Percentiles rank a stretch among this genome's conserved stretches.
These are phyloP conservation scores for Callimorpha dominula DNA, from an alignment of 2,888 invertebrate species.

Conservation along the genomic window DNA sequence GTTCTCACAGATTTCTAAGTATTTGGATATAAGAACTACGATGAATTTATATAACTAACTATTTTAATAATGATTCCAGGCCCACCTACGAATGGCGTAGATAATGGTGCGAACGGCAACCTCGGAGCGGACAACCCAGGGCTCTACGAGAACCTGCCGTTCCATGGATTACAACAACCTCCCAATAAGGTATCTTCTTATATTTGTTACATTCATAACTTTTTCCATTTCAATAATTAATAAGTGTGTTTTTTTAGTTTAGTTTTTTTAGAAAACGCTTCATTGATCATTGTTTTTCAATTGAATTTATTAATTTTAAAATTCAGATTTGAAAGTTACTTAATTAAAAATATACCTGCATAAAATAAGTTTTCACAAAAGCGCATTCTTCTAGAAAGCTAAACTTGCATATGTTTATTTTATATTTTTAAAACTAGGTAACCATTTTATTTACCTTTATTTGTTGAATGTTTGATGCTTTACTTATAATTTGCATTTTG, in stretches of 20 bases:
- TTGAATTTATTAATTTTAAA: no score
- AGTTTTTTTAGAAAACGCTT: neutral
- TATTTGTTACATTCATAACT: no score
- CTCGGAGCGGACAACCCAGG: slow-evolving; percentile 92
- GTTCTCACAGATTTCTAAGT: neutral
- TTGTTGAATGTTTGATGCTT: slow-evolving; percentile 50
- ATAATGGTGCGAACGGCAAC: slow-evolving; percentile 88
- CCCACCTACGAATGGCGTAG: slow-evolving; percentile 86
- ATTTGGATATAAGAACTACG: neutral
- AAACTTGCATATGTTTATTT: neutral
- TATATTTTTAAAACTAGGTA: neutral
- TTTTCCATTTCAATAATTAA: no score
- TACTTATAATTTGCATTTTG: slow-evolving; percentile 74
- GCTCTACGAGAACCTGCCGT: slow-evolving; percentile 97
- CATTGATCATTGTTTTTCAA: neutral
- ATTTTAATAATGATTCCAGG: slow-evolving; percentile 58
- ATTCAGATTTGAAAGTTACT: neutral
- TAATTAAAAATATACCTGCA: neutral
- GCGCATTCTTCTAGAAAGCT: neutral
- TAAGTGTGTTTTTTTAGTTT: neutral
- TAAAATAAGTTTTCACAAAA: neutral
- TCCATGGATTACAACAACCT: slow-evolving; percentile 97
- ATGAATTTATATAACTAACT: neutral
- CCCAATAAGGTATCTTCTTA: slow-evolving; percentile 98
- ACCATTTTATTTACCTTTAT: neutral